These are phyloP conservation scores for Phoxinus dragarum DNA, from an alignment of 2,797 vertebrate genomes.

Conservation along the genomic window DNA sequence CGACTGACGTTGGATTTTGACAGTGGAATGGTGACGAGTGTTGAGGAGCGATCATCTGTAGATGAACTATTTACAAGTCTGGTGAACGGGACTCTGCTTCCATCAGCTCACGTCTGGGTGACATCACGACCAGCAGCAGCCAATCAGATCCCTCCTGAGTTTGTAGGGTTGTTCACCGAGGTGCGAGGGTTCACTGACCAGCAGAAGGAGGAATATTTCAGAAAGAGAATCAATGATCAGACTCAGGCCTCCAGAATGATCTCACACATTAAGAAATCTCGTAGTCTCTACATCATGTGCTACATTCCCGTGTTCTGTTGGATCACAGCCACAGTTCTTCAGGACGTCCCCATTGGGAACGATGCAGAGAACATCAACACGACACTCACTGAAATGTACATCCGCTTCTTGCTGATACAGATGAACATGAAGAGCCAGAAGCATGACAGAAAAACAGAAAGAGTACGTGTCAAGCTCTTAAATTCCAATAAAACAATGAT, in stretches of 20 bases:
- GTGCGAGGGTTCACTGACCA: background rate
- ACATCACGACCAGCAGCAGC: background rate
- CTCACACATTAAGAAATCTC: background rate
- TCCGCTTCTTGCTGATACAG: background rate
- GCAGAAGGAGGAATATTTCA: background rate
- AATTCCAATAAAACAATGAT: background rate
- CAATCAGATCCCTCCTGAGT: too few relatives aligned
- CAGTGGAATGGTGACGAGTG: background rate
- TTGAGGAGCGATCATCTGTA: background rate
- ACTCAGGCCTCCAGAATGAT: background rate
- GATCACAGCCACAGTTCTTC: background rate
- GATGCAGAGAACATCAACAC: background rate
- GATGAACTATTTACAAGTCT: background rate
- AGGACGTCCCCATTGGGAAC: background rate
- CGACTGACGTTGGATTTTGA: background rate
- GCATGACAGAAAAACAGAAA: background rate
- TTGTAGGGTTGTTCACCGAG: background rate
- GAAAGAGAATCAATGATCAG: background rate
- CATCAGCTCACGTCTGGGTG: background rate
- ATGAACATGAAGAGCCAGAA: background rate
- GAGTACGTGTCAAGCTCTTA: rapidly evolving
- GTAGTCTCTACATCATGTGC: background rate
- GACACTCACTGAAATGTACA: background rate
- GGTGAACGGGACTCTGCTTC: background rate
- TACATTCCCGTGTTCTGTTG: background rate